Percentiles rank a stretch among this genome's conserved stretches.
Evolutionary conservation across 2,113 vertebrate genomes (phyloP).

Genomic region (Rutilus rutilus): DNA sequence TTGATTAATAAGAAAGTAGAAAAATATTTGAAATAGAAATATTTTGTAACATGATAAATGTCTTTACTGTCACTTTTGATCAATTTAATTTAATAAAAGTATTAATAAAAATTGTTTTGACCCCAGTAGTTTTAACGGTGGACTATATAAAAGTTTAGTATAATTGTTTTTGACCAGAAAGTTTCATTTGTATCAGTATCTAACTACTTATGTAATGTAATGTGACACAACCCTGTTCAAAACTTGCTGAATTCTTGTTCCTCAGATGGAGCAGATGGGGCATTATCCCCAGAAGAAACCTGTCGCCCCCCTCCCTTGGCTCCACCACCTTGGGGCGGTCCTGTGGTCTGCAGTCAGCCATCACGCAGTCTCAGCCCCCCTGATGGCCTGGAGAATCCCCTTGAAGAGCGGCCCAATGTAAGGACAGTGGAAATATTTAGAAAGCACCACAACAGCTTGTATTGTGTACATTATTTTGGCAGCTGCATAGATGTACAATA

Average conservation of each 20-base stretch:
- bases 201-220: neutral
- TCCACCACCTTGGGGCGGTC: slow-evolving; percentile 63
- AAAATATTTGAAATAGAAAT: neutral
- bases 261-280: slow-evolving; percentile 84
- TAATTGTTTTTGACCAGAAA: neutral
- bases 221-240: no score
- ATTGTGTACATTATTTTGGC: neutral
- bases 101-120: neutral
- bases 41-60: neutral
- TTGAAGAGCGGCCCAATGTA: slow-evolving; percentile 75
- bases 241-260: slow-evolving; percentile 50
- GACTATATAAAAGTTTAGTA: neutral
- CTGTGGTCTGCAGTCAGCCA: slow-evolving; percentile 95
- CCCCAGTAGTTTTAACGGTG: neutral
- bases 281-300: slow-evolving; percentile 86
- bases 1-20: neutral
- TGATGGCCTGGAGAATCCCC: slow-evolving; percentile 86
- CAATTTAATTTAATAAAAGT: neutral
- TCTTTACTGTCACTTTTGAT: neutral
- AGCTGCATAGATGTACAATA: neutral
- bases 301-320: slow-evolving; percentile 83
- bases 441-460: neutral
- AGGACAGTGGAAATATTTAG: neutral
- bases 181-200: neutral
- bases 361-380: slow-evolving; percentile 90